Evolutionary conservation across 2,113 vertebrate genomes (phyloP), one percentile per base, ranked within the genome.

Genomic region (Aythya baeri): DNA sequence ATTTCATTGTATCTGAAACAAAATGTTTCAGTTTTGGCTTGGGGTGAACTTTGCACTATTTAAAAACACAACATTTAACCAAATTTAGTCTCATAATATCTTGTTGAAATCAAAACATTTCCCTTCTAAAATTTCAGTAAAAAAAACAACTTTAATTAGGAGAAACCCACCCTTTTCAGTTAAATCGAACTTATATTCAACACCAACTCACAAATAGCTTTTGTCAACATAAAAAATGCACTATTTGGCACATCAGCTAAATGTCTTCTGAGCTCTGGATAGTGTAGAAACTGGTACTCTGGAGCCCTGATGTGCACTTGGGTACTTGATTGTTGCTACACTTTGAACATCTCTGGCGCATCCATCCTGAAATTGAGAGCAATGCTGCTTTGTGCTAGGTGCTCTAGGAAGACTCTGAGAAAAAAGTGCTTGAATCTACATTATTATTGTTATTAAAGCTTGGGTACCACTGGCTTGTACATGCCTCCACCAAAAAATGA

Each of bases 101-200:
- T 62, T 95, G 66, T 50, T 89, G 82, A 94, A 97, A 89, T 93
- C 5, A 29, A 92, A 95, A 91, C 44, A 71, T 80, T 83, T 93
- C 55, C 18, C 20, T 9, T 83, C 78, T 52, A 41, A 62, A 91
- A 17, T 71, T 75, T 72, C 52, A 59, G 70, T 10, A 73, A 81
- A 76, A 29, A n/a, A 7, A 1, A 6, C 49, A 32, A 7, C 38
- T 91, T 94, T 79, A 91, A 89, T 70, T 81, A 65, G 49, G 32
- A 49, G 11, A 68, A 78, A 41, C 0, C 3, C 73, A 62, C 52
- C 13, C 34, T 91, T 72, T 72, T 73, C 70, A 72, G 43, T 84
- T 65, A 32, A 36, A 83, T 75, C 62, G 67, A 59, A 32, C 52
- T 81, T 74, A 46, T 1, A 38, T 75, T 93, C 94, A 94, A 92